Conservation (phyloP, 2,888 invertebrate genomes). For the Scelioninae gen. 2 region DNA sequence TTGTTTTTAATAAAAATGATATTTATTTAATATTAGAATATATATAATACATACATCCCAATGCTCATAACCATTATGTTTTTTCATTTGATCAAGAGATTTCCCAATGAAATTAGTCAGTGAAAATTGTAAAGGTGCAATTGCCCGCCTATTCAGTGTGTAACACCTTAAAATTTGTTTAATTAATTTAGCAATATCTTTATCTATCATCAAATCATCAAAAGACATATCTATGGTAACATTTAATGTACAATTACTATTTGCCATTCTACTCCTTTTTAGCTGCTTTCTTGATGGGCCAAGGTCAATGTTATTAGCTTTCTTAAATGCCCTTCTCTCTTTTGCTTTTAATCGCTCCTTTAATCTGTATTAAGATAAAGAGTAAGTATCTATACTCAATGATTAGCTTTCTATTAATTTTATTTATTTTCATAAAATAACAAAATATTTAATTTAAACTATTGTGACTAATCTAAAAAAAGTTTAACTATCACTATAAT, state of each 20-base stretch:
- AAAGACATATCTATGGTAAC: slow-evolving; percentile 94
- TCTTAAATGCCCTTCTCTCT: slow-evolving; percentile 82
- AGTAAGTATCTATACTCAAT: too few relatives aligned
- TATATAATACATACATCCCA: slow-evolving; percentile 87
- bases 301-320: slow-evolving; percentile 82
- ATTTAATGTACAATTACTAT: slow-evolving; percentile 81
- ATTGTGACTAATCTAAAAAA: too few relatives aligned
- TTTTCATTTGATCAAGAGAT: slow-evolving; percentile 84
- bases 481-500: too few relatives aligned
- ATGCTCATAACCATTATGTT: slow-evolving; percentile 90
- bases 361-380: slow-evolving; percentile 68
- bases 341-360: slow-evolving; percentile 85
- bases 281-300: slow-evolving; percentile 89
- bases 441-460: too few relatives aligned
- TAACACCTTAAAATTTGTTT: slow-evolving; percentile 95
- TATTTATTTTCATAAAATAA: background rate
- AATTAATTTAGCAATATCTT: slow-evolving; percentile 90
- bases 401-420: background rate
- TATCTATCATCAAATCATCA: slow-evolving; percentile 92
- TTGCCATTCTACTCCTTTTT: slow-evolving; percentile 83
- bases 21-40: background rate
- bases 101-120: slow-evolving; percentile 87
- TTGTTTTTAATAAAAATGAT: too few relatives aligned
- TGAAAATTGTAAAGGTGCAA: slow-evolving; percentile 87
- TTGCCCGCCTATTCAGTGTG: slow-evolving; percentile 89